These are phyloP conservation scores for Chlorospingus semifuscus DNA, from an alignment of 2,797 vertebrate genomes.

Conservation along the genomic window DNA sequence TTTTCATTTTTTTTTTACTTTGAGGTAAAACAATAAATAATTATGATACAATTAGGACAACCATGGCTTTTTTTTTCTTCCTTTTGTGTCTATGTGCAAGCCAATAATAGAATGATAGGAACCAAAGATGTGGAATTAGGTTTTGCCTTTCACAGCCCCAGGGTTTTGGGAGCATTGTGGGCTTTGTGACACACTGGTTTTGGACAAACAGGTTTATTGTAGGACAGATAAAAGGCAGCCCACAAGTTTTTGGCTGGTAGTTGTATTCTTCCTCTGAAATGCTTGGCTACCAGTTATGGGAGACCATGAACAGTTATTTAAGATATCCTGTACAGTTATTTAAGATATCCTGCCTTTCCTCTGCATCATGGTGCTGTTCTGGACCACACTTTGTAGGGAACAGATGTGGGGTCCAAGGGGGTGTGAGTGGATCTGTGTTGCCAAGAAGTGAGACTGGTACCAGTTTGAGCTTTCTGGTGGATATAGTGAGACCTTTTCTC, in stretches of 20 bases:
- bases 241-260: not conserved
- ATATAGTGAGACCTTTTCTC: not conserved
- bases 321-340: not conserved
- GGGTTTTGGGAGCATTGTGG: not conserved
- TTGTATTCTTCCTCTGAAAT: not conserved
- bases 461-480: not conserved
- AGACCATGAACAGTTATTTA: not conserved
- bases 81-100: not conserved
- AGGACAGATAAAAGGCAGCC: not conserved
- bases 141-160: not conserved
- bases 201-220: not conserved
- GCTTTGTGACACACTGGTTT: not conserved
- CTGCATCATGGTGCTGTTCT: not conserved
- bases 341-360: not conserved
- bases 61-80: fast-evolving
- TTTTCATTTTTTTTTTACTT: not conserved
- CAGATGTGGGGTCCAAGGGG: not conserved
- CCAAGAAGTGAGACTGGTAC: not conserved
- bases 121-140: not conserved
- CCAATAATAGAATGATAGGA: not conserved
- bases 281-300: not conserved
- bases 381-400: not conserved
- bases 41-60: not conserved
- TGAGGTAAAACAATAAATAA: not conserved
- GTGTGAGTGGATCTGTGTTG: not conserved